A percentile compares a stretch with the other conserved stretches of the same genome.
phyloP scores from a whole-genome alignment of 2,888 invertebrate species.

The Cryptocheilus praepositus region DNA sequence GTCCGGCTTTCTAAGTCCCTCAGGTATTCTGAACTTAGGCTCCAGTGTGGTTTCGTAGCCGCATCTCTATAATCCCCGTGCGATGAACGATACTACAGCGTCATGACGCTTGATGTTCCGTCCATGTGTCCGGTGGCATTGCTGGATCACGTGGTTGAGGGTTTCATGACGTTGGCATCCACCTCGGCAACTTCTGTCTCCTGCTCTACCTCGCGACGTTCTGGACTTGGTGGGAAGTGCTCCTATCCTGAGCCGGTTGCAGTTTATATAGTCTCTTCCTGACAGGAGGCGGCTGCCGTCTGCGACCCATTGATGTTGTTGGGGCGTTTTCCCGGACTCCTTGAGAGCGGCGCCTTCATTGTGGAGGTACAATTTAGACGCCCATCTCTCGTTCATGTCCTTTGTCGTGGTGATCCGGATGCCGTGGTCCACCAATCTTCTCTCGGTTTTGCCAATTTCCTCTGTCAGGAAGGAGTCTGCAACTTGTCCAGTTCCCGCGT shows the following conservation, averaged over 20 bases:
- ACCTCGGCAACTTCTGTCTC: constrained; percentile 54
- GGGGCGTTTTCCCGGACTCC: constrained; percentile 4
- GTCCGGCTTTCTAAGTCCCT: constrained; percentile 12
- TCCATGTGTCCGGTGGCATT: constrained; percentile 62
- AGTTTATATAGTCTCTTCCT: constrained; percentile 32
- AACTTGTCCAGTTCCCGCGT: too few species aligned
- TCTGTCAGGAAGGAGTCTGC: background rate
- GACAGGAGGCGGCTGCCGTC: constrained; percentile 28
- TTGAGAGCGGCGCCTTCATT: constrained; percentile 28
- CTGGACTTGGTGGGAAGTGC: constrained; percentile 59
- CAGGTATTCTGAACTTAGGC: constrained; percentile 4
- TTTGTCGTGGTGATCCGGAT: too few species aligned
- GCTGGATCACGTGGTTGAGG: constrained; percentile 61
- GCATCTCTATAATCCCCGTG: background rate
- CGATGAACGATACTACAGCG: background rate
- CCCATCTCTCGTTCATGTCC: too few species aligned
- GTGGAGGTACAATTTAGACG: constrained; percentile 32
- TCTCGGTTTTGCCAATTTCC: background rate
- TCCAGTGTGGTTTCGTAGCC: background rate
- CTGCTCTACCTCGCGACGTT: constrained; percentile 47
- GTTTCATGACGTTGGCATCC: constrained; percentile 56
- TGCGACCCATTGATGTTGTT: constrained; percentile 30
- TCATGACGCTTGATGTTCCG: constrained; percentile 43
- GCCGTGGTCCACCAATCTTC: background rate
- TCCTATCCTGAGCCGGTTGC: constrained; percentile 55